A percentile compares a stretch with the other conserved stretches of the same genome.
phyloP scores from a whole-genome alignment of 2,113 vertebrate genomes.

The Ammodytes marinus region DNA sequence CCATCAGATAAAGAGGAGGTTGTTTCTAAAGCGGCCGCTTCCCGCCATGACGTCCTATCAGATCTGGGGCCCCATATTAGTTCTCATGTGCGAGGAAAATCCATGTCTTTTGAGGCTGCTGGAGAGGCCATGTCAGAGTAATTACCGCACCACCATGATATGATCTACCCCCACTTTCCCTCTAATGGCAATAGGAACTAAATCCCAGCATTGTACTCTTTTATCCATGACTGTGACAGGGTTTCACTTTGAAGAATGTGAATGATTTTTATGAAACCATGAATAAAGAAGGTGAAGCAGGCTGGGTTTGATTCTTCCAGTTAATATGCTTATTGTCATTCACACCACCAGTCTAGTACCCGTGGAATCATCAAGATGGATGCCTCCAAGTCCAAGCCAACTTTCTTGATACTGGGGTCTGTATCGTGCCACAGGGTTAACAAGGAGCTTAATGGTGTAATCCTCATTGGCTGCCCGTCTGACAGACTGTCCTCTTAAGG shows the following conservation, averaged over 20 bases:
- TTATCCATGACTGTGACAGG: slow-evolving; percentile 15
- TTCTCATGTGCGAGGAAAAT: slow-evolving; percentile 71
- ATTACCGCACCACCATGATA: slow-evolving; percentile 69
- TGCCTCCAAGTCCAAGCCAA: slow-evolving; percentile 16
- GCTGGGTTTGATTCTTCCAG: not conserved
- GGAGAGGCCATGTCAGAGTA: slow-evolving; percentile 69
- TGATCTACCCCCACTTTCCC: slow-evolving; percentile 65
- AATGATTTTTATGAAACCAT: slow-evolving; percentile 3
- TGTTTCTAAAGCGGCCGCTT: slow-evolving; percentile 57
- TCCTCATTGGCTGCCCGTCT: slow-evolving; percentile 56
- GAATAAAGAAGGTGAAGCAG: slow-evolving; percentile 24
- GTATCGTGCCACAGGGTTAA: slow-evolving; percentile 66
- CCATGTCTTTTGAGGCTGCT: slow-evolving; percentile 53
- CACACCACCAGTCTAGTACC: not conserved
- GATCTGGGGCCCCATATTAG: slow-evolving; percentile 62
- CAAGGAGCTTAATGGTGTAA: slow-evolving; percentile 72
- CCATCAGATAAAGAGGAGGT: slow-evolving; percentile 67
- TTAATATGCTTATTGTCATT: slow-evolving; percentile 27
- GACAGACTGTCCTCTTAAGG: slow-evolving; percentile 56
- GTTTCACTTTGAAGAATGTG: slow-evolving; percentile 43
- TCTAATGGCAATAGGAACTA: slow-evolving; percentile 42
- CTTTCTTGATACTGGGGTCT: slow-evolving; percentile 33
- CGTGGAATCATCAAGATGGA: slow-evolving; percentile 27
- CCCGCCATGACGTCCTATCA: slow-evolving; percentile 53
- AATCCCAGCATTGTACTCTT: slow-evolving; percentile 26